Evolutionary conservation across 2,888 invertebrate genomes (phyloP).

Genomic region (Amphipyra tragopoginis): DNA sequence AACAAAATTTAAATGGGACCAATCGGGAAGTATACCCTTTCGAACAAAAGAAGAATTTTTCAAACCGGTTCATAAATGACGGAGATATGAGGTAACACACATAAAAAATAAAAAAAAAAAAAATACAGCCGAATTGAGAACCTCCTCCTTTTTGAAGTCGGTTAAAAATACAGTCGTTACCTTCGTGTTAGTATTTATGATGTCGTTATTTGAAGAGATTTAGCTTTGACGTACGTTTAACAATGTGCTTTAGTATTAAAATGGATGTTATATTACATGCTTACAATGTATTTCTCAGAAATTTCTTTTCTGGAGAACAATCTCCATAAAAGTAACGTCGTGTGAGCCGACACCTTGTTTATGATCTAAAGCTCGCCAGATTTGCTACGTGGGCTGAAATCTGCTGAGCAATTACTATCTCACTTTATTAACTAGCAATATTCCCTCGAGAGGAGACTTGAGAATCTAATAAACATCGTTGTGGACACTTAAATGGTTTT

Average conservation of each 20-base stretch:
- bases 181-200: constrained; percentile 32
- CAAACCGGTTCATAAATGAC: too few relatives aligned
- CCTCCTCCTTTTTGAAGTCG: too few relatives aligned
- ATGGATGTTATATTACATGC: constrained; percentile 43
- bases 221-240: constrained; percentile 25
- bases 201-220: constrained; percentile 21
- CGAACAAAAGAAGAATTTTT: too few relatives aligned
- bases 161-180: constrained; percentile 6
- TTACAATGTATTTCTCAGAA: constrained; percentile 45
- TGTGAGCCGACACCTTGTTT: constrained; percentile 61
- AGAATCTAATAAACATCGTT: constrained; percentile 5
- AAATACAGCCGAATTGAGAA: too few relatives aligned
- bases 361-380: constrained; percentile 54
- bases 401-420: constrained; percentile 39
- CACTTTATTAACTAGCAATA: constrained; percentile 50
- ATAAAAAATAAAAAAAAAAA: too few relatives aligned
- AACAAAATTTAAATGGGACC: too few relatives aligned
- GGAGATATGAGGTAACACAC: too few relatives aligned
- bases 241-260: constrained; percentile 47
- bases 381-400: constrained; percentile 43
- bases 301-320: constrained; percentile 59
- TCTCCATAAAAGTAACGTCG: constrained; percentile 63
- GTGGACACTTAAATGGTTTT: constrained; percentile 6
- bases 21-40: too few relatives aligned
- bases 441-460: constrained; percentile 20